A percentile compares a stretch with the other conserved stretches of the same genome.
These are phyloP conservation scores for Epistrophella euchroma DNA, from an alignment of 2,888 invertebrate species.

Conservation along the genomic window DNA sequence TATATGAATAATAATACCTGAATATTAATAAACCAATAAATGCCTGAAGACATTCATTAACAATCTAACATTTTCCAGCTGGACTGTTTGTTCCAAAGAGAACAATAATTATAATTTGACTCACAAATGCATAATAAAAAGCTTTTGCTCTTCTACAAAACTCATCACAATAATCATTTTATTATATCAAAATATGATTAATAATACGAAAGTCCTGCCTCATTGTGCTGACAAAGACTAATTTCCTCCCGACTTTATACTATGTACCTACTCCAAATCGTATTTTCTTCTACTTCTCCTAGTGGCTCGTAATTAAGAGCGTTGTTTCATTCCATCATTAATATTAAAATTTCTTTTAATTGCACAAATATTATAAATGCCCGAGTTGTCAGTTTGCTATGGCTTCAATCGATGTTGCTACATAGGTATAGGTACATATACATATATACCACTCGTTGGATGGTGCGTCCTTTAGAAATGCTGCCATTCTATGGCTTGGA, in stretches of 20 bases:
- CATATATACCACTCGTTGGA: not conserved
- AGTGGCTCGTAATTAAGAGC: slow-evolving; percentile 50
- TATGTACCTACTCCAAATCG: not conserved
- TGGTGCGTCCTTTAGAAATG: not conserved
- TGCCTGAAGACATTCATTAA: slow-evolving; percentile 8
- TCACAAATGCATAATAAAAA: slow-evolving; percentile 43
- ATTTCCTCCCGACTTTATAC: slow-evolving; percentile 24
- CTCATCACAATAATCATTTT: slow-evolving; percentile 39
- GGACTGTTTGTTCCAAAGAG: not conserved
- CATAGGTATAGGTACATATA: not conserved
- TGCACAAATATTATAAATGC: slow-evolving; percentile 57
- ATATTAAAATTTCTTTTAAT: slow-evolving; percentile 68
- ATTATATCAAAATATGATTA: slow-evolving; percentile 42
- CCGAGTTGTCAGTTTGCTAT: slow-evolving; percentile 7
- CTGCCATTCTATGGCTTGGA: not conserved
- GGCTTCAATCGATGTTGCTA: slow-evolving; percentile 35
- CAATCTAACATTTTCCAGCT: not conserved
- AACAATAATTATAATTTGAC: slow-evolving; percentile 2
- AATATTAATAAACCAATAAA: slow-evolving; percentile 8
- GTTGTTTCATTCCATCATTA: slow-evolving; percentile 59
- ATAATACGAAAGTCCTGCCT: slow-evolving; percentile 27
- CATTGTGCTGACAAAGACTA: slow-evolving; percentile 47
- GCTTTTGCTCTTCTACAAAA: slow-evolving; percentile 12
- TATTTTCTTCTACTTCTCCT: slow-evolving; percentile 8
- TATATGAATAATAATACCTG: not conserved